Evolutionary conservation across 2,888 invertebrate genomes (phyloP).

Genomic region (Metalampra italica): DNA sequence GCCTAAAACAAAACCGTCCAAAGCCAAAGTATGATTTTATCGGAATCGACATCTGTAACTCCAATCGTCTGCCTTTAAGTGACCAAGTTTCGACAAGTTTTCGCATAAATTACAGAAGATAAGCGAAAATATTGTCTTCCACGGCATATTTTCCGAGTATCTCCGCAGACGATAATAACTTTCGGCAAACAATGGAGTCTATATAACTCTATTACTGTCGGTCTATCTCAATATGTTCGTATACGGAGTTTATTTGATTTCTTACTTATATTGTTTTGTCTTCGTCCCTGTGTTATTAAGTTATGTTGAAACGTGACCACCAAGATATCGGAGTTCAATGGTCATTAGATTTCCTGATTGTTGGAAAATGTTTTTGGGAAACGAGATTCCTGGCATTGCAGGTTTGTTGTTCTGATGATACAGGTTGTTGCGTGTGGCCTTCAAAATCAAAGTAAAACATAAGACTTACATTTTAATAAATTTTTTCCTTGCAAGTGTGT

Average conservation of each 20-base stretch:
- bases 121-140: conserved; percentile 76
- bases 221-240: conserved; percentile 40
- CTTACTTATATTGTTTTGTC: conserved; percentile 9
- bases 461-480: too few species aligned
- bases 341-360: conserved; percentile 4
- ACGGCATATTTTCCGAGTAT: conserved; percentile 64
- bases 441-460: too few species aligned
- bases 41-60: conserved; percentile 57
- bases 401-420: too few species aligned
- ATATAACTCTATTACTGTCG: conserved; percentile 36
- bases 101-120: conserved; percentile 73
- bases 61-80: conserved; percentile 56
- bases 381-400: too few species aligned
- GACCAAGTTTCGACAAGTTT: conserved; percentile 65
- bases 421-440: too few species aligned
- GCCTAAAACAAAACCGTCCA: conserved; percentile 15
- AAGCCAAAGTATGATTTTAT: conserved; percentile 49
- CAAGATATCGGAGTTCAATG: background rate
- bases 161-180: conserved; percentile 51
- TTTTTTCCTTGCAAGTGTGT: too few species aligned
- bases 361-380: background rate
- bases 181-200: conserved; percentile 50
- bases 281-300: conserved; percentile 5
- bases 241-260: conserved; percentile 21
- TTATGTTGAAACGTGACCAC: conserved; percentile 5